phyloP scores from a whole-genome alignment of 2,113 vertebrate species.

The Mormyrus lacerda region DNA sequence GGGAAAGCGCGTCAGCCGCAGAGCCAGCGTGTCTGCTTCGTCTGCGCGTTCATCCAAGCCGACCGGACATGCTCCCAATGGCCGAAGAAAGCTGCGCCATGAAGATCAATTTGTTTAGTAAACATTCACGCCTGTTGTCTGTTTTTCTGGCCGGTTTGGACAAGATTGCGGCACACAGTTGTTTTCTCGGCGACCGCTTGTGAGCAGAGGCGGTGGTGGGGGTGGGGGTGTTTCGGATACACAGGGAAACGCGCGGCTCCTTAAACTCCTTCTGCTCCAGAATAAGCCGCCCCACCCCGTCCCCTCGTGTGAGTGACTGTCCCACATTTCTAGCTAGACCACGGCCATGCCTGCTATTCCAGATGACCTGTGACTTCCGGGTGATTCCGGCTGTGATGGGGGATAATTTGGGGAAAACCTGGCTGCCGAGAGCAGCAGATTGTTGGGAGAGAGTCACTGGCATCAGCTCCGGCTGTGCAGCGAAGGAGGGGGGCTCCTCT shows the following conservation, averaged over 20 bases:
- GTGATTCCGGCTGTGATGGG: not conserved
- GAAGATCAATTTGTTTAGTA: not conserved
- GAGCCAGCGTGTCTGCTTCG: not conserved
- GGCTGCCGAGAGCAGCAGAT: not conserved
- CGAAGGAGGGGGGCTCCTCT: not conserved
- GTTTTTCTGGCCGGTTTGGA: not conserved
- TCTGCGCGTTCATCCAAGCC: not conserved
- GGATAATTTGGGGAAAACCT: not conserved
- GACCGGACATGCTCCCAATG: not conserved
- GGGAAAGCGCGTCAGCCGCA: not conserved
- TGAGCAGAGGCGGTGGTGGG: not conserved
- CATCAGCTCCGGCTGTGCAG: not conserved
- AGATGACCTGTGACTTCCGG: slow-evolving; percentile 14
- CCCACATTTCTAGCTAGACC: not conserved
- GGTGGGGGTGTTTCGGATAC: no score
- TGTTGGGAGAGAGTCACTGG: not conserved
- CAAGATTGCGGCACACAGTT: not conserved
- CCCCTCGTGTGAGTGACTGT: not conserved
- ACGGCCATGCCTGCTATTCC: not conserved
- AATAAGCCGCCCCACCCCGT: not conserved
- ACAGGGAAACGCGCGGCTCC: not conserved
- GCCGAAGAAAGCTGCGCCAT: not conserved
- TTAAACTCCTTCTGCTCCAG: not conserved
- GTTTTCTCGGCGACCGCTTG: not conserved
- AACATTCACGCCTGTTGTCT: not conserved